Evolutionary conservation across 2,797 vertebrate genomes (phyloP), one percentile per base, ranked within the genome.

Genomic region (Halcyon leucocephala): DNA sequence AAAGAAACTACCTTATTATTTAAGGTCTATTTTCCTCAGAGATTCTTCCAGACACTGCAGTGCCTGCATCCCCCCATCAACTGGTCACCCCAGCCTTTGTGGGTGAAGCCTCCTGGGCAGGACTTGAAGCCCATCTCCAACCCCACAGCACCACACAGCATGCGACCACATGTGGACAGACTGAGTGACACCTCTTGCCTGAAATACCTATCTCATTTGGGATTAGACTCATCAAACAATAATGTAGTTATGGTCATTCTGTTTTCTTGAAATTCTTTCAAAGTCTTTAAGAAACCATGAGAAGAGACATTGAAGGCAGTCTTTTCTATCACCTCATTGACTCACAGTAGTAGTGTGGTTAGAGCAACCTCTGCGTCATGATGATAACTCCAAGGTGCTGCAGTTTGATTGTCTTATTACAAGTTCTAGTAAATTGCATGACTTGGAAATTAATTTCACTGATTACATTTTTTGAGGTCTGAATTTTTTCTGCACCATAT

Each of bases 141-240:
- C 18, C 18, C 9, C 0, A 1, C 29, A 41, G 55, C 29, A 41
- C 14, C n/a, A 15, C 55, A 46, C 20, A 25, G 24, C 1, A 1
- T 9, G 46, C 15, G 17, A 25, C 42, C 80, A 52, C 61, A 28
- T 10, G 2, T 1, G 31, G 69, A 64, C 37, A 22, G 51, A 52
- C 15, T 9, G 10, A 52, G 31, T 7, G 13, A 41, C 20, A 61
- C 6, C 7, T 10, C 64, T 29, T 61, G 25, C 46, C 65, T 28
- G 46, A 70, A 71, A 65, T 2, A 7, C 14, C 49, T 9, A 0
- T 4, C 42, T 62, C 49, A 29, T 2, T 37, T 48, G 16, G 3
- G 28, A 62, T 70, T 21, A 74, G 42, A 42, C 2, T 37, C 54
- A 54, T 29, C 37, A 39, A 55, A 44, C n/a, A 33, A 31, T 33